A percentile compares a stretch with the other conserved stretches of the same genome.
Evolutionary conservation across 92 coral and sea anemone species (phyloP).

Genomic region (Chrysogorgia sp.): DNA sequence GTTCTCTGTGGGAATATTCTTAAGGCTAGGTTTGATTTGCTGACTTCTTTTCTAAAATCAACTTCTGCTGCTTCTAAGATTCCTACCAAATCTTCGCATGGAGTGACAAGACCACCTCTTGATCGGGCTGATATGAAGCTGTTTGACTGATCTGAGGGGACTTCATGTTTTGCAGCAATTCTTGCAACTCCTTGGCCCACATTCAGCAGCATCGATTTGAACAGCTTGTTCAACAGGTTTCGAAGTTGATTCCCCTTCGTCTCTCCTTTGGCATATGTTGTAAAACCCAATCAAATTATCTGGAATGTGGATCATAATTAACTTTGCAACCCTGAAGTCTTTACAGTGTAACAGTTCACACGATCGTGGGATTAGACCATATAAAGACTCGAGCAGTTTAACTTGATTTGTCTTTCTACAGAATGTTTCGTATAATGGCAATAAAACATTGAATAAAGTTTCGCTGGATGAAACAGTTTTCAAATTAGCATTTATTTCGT

Average conservation of each 20-base stretch:
- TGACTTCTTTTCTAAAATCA: not conserved
- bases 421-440: conserved; percentile 1
- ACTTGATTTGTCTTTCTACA: conserved; percentile 16
- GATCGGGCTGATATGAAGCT: too few relatives aligned
- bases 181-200: too few relatives aligned
- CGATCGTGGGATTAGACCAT: conserved; percentile 2
- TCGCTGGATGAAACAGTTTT: not conserved
- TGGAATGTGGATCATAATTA: conserved; percentile 17
- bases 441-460: not conserved
- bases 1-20: conserved; percentile 10
- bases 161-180: too few relatives aligned
- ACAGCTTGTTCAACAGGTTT: too few relatives aligned
- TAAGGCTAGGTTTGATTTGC: not conserved
- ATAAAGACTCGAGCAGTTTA: conserved; percentile 1
- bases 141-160: too few relatives aligned
- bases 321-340: not conserved
- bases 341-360: not conserved
- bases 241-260: too few relatives aligned
- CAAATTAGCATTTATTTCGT: not conserved
- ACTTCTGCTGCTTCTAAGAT: conserved; percentile 17
- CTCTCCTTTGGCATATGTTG: not conserved
- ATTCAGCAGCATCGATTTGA: too few relatives aligned
- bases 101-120: too few relatives aligned
- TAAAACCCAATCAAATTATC: conserved; percentile 14
- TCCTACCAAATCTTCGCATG: too few relatives aligned